Evolutionary conservation across 2,113 vertebrate species (phyloP), one percentile per base, ranked within the genome.

Genomic region (Silurus asotus): DNA sequence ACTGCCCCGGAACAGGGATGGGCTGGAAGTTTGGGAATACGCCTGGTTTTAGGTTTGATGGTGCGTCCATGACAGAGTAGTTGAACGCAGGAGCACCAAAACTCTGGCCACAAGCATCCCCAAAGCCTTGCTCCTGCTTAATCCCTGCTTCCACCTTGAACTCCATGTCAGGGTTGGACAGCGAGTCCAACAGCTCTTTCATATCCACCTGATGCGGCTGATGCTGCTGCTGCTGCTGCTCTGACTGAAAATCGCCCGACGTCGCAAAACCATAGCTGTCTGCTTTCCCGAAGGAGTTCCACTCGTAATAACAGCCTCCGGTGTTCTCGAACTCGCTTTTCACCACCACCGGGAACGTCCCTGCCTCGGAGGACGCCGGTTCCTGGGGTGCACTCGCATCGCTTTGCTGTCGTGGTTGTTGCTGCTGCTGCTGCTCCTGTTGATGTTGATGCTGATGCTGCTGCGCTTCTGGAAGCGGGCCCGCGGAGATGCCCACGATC

Each of bases 401-500:
- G 1, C 92, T 5, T 89, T 85, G 65, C 90, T 88, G 88, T 96
- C 96, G 0, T 94, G 93, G 5, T 88, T 86, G 64, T 90, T 88
- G 88, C 96, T 96, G 0, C 93, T 86, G 0, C 95, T 89, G 8
- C 93, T 61, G 85, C 95, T 96, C 56, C 91, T 61, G 1, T 94
- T 83, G 37, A 94, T 95, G 67, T 2, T 17, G 94, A 88, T 89
- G 96, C 20, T 94, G 94, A 88, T 89, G 96, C 37, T 94, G 95
- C 70, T 95, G 94, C 85, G 93, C 93, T 82, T 98, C 96, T 0
- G 96, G 93, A 59, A 96, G 91, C 0, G 97, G 92, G 88, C 97
- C 95, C 0, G 97, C 96, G 4, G 97, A 97, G 86, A 99, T 96
- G 61, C 97, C 98, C 84, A 99, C 94, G 86, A 99, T 99, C 81